Base-by-base conservation (phyloP, 2,113 vertebrate genomes). In the Cisticola juncidis region DNA sequence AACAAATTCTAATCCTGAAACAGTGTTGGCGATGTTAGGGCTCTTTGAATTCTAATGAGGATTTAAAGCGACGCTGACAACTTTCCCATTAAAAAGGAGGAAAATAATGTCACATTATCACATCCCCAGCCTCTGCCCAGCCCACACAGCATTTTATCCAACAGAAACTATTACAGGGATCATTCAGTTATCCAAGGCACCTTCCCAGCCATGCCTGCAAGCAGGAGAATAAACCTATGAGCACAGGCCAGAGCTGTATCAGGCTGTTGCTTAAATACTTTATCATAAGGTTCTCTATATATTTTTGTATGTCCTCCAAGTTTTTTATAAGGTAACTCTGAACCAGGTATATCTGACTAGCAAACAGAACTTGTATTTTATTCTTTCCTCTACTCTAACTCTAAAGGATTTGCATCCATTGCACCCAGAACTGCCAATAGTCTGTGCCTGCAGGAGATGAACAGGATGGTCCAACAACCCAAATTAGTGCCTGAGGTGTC, bases 31-130 rank as follows among this genome's bases (percentile, higher is more conserved):
- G 1, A 78, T 79, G 69, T 90, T 84, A 78, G 50, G 69, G 64
- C 86, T 88, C 88, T 90, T 88, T 81, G 92, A 93, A 96, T 96
- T 92, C 90, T 95, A 90, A 95, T 78, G 88, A 95, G 92, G 82
- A 95, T 94, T 96, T 93, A 81, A 86, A 96, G 69, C 62, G 86
- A 92, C 0, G 2, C 48, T 92, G 90, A 86, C 56, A 83, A 81
- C 51, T 72, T 83, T 40, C 28, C 44, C 45, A 51, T 44, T 56
- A 83, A 88, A 86, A 88, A 86, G n/a, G 28, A 68, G 44, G 51
- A 78, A 94, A 92, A 90, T 8, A 71, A 40, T 31, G 35, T 44
- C 79, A 60, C 24, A 4, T 47, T 54, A 65, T 29, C 25, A 56
- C 50, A 65, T 50, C 17, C 14, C 25, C 53, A 79, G 77, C 68